These are phyloP conservation scores for Chironex yamaguchii DNA, from an alignment of 30 jellyfish, hydroid and myxozoan genomes.

Conservation along the genomic window DNA sequence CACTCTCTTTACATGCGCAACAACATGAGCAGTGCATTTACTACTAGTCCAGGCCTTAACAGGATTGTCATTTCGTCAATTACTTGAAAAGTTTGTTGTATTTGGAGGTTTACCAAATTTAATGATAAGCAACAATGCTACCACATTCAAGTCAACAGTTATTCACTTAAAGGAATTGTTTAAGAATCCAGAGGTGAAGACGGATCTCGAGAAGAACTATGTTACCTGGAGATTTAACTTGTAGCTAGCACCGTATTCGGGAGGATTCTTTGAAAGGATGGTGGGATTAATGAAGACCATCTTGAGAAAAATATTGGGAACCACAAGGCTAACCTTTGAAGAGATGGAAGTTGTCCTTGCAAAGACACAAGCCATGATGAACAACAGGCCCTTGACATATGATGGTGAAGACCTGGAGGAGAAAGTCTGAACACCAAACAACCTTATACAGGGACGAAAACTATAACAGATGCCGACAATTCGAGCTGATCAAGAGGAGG, in stretches of 20 bases:
- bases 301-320: slow-evolving; percentile 3
- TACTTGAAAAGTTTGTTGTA: neutral
- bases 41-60: neutral
- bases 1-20: neutral
- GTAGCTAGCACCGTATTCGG: neutral
- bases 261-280: neutral
- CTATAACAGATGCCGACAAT: slow-evolving; percentile 30
- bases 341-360: neutral
- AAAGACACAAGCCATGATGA: neutral
- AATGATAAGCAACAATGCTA: neutral
- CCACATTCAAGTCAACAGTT: neutral
- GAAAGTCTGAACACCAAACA: neutral
- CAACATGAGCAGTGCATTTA: neutral
- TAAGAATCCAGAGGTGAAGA: neutral
- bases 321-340: neutral
- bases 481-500: slow-evolving; percentile 19
- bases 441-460: slow-evolving; percentile 17
- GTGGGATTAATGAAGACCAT: slow-evolving; percentile 1
- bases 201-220: neutral
- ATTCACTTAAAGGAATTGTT: neutral
- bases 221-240: neutral
- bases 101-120: neutral
- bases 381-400: neutral
- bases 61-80: neutral
- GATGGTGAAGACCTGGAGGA: neutral